phyloP scores from a whole-genome alignment of 2,113 vertebrate genomes.

The Sterna hirundo region DNA sequence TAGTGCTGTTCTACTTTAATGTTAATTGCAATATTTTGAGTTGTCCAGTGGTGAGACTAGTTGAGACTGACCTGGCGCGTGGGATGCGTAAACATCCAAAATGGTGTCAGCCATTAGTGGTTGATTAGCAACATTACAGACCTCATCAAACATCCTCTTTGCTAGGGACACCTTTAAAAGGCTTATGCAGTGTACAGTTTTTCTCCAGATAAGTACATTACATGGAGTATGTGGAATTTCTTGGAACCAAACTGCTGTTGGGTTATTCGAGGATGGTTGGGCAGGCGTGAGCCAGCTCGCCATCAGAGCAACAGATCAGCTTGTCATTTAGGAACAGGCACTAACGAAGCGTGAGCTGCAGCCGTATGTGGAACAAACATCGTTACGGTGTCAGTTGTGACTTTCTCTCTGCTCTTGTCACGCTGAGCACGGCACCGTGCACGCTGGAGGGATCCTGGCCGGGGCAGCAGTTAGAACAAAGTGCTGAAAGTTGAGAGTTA shows the following conservation, averaged over 20 bases:
- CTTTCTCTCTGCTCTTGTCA: neutral
- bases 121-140: neutral
- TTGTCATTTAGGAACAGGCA: neutral
- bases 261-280: neutral
- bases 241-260: neutral
- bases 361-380: neutral
- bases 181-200: neutral
- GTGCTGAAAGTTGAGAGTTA: neutral
- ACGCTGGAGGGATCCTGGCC: neutral
- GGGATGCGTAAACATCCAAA: neutral
- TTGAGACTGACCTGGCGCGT: accelerated
- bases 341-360: neutral
- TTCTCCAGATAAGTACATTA: neutral
- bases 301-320: neutral
- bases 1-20: neutral
- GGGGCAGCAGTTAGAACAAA: neutral
- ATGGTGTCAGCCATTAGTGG: neutral
- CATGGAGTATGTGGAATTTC: neutral
- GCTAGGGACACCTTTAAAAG: neutral
- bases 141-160: neutral
- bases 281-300: neutral
- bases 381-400: neutral
- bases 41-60: neutral
- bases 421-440: neutral
- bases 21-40: neutral